phyloP scores from a whole-genome alignment of 2,888 invertebrate species.

The Apodemia hepburni region DNA sequence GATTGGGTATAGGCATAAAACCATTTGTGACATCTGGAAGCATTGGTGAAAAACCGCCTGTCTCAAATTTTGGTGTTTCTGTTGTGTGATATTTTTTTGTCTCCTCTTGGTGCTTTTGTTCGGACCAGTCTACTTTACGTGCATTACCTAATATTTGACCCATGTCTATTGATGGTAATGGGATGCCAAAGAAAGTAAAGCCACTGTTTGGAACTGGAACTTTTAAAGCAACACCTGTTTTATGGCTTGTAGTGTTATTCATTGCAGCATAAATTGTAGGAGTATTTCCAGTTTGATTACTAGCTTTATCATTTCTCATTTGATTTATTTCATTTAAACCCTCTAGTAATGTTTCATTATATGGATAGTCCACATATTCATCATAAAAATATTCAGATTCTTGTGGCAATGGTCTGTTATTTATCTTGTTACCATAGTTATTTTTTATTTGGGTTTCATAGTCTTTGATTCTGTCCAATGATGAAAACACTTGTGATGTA shows the following conservation, averaged over 20 bases:
- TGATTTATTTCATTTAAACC: conserved; percentile 52
- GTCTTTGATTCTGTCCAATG: conserved; percentile 78
- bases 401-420: conserved; percentile 82
- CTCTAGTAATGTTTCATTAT: conserved; percentile 78
- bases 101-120: conserved; percentile 41
- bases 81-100: conserved; percentile 54
- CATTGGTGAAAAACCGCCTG: conserved; percentile 89
- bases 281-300: conserved; percentile 58
- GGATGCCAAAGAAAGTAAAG: conserved; percentile 93
- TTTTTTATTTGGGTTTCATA: conserved; percentile 65
- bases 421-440: conserved; percentile 68
- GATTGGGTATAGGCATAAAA: conserved; percentile 83
- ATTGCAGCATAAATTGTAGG: conserved; percentile 72
- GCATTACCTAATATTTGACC: conserved; percentile 81
- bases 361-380: conserved; percentile 89
- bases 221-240: conserved; percentile 54
- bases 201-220: conserved; percentile 81
- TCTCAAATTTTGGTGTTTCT: conserved; percentile 83
- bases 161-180: conserved; percentile 86
- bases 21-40: conserved; percentile 86
- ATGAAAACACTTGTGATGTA: conserved; percentile 80
- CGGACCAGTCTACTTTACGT: conserved; percentile 69
- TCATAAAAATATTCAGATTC: conserved; percentile 92
- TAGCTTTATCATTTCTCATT: conserved; percentile 40
- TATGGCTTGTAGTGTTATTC: conserved; percentile 53